Evolutionary conservation across 2,797 vertebrate species (phyloP).

Genomic region (Onychomys arenicola): DNA sequence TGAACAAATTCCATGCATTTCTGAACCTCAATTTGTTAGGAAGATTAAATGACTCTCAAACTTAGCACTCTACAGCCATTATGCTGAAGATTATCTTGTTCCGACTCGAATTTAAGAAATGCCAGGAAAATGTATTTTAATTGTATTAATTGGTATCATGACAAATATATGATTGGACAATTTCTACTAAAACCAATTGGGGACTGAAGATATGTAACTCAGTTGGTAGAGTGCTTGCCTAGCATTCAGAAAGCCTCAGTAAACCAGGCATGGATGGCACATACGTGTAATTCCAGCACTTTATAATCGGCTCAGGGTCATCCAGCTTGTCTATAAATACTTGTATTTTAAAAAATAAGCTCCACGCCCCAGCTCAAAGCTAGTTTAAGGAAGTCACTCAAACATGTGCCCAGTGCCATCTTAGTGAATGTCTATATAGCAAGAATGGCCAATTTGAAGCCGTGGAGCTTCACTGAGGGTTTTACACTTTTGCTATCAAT

Average conservation of each 20-base stretch:
- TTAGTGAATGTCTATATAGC: not conserved
- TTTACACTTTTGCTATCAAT: not conserved
- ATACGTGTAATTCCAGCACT: not conserved
- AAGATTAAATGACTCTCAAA: constrained; percentile 1
- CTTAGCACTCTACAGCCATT: not conserved
- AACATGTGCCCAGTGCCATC: not conserved
- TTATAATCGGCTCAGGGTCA: not conserved
- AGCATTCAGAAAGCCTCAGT: not conserved
- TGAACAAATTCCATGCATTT: not conserved
- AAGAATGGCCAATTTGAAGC: not conserved
- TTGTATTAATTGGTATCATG: not conserved
- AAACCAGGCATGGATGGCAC: not conserved
- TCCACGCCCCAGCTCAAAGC: not conserved
- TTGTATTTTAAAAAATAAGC: not conserved
- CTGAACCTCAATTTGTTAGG: not conserved
- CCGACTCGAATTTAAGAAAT: constrained; percentile 21
- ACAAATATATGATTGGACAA: not conserved
- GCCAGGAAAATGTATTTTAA: not conserved
- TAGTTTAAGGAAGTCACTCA: not conserved
- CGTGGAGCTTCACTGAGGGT: too few relatives aligned
- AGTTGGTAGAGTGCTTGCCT: not conserved
- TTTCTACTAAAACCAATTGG: not conserved
- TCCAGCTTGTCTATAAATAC: not conserved
- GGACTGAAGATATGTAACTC: too few relatives aligned
- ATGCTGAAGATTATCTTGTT: not conserved